Base-by-base conservation (phyloP, 64 coral and sea anemone species). In the Platygyra sinensis region DNA sequence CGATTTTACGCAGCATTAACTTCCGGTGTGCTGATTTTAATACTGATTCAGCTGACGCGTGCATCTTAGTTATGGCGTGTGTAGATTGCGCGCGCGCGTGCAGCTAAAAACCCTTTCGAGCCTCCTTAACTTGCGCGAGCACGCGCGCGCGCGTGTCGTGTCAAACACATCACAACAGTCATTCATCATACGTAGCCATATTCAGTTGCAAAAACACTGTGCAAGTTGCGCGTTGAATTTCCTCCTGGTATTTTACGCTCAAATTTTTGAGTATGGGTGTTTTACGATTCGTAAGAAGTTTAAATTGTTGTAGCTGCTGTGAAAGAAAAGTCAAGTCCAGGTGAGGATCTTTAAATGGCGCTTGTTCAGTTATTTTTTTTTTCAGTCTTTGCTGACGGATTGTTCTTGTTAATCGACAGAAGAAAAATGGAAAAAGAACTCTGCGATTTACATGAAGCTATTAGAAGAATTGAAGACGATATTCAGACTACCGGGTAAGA, bases 381-480 rank as follows among this genome's bases (percentile, higher is more conserved):
- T 1, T 4, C 4, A 6, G 15, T 18, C 60, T 2, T 60, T 54
- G 16, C 0, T 60, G 52, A 31, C n/a, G 0, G 64, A 67, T 67
- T 24, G 19, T 67, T 31, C 52, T 60, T 80, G 20, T 18, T 80
- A 5, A n/a, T 60, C 52, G 0, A 16, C 78, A 80, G 78, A 18
- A 80, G 29, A 10, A 46, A 80, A 80, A 60, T 80, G 78, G 78
- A 80, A 80, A 80, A 30, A 61, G 78, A 80, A 80, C 14, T 80
- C n/a, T 60, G 7, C 29, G 10, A 13, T 14, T 30, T 80, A 54
- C 54, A 80, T 16, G 49, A 29, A 7, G 8, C 54, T 1, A 60
- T 80, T 54, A 80, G 52, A 28, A 30, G 5, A 80, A 59, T 80
- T 54, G 54, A 80, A 54, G n/a, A 27, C 60, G 57, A 80, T 25